Percentiles rank a stretch among this genome's conserved stretches.
phyloP scores from a whole-genome alignment of 2,113 vertebrate genomes.

The Grallaria varia region DNA sequence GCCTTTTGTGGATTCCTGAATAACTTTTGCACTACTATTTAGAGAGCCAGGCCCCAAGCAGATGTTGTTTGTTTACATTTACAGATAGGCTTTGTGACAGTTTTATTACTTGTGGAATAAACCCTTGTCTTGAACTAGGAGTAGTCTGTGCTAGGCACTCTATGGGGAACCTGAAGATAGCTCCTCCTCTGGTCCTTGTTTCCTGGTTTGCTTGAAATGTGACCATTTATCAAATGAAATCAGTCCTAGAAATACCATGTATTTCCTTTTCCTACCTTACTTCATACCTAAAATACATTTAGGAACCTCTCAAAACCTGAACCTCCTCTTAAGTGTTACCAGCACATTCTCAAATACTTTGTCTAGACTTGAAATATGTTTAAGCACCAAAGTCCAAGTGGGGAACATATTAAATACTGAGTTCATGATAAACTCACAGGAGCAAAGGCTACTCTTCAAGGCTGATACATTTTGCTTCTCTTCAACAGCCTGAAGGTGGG shows the following conservation, averaged over 20 bases:
- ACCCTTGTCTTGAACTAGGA: background rate
- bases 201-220: background rate
- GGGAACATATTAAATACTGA: background rate
- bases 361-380: conserved; percentile 5
- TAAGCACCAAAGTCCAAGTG: background rate
- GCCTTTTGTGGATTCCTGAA: background rate
- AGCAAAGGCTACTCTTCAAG: background rate
- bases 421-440: background rate
- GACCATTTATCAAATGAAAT: background rate
- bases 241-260: background rate
- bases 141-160: background rate
- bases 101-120: background rate
- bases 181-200: background rate
- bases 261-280: background rate
- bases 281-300: background rate
- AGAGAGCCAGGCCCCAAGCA: background rate
- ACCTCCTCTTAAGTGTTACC: background rate
- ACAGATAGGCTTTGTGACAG: background rate
- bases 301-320: background rate
- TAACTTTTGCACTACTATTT: background rate
- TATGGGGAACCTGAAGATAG: background rate
- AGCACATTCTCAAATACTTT: background rate
- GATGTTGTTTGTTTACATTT: background rate
- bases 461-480: background rate
- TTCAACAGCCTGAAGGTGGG: background rate